Evolutionary conservation across 2,797 vertebrate genomes (phyloP), one percentile per base, ranked within the genome.

Genomic region (Notolabrus celidotus): DNA sequence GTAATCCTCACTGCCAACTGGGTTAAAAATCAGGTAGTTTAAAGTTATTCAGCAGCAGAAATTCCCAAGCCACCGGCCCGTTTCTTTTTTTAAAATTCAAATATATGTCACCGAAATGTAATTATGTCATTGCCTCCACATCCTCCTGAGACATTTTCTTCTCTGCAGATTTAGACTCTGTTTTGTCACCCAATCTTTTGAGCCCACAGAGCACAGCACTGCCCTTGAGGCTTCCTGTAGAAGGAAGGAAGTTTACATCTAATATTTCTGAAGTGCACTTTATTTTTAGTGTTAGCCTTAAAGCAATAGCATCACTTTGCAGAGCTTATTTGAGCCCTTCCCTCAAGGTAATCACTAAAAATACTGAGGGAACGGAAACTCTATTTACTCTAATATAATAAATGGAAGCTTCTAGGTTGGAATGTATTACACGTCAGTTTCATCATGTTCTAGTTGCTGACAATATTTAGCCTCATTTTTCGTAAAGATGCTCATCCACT

Each of bases 101-200:
- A n/a, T n/a, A n/a, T n/a, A n/a, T 71, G 7, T 56, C 45, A 74
- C 22, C 19, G 64, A 77, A 85, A 76, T 69, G 56, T 64, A 75
- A 79, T 89, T 86, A 89, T 71, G 69, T 86, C 90, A 90, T 85
- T 85, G 51, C 60, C 43, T 66, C 20, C 7, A 4, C 64, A 46
- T 59, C 25, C 59, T 74, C 62, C 45, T 53, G 71, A 86, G 80
- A 80, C 39, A 27, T 79, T 57, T 77, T 41, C 54, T 53, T 81
- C 79, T 67, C 69, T 80, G 33, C 27, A 62, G 51, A 68, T 74
- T 52, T 56, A 77, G 62, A 33, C 0, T 77, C 65, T 65, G 80
- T 85, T 86, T 89, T 90, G 85, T 91, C 67, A n/a, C 69, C 57
- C 41, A 39, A 19, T 55, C 79, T 65, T 86, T 90, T 88, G 76